Percentiles rank a stretch among this genome's conserved stretches.
Evolutionary conservation across 2,888 invertebrate species (phyloP).

Genomic region (Mythimna lalbum): DNA sequence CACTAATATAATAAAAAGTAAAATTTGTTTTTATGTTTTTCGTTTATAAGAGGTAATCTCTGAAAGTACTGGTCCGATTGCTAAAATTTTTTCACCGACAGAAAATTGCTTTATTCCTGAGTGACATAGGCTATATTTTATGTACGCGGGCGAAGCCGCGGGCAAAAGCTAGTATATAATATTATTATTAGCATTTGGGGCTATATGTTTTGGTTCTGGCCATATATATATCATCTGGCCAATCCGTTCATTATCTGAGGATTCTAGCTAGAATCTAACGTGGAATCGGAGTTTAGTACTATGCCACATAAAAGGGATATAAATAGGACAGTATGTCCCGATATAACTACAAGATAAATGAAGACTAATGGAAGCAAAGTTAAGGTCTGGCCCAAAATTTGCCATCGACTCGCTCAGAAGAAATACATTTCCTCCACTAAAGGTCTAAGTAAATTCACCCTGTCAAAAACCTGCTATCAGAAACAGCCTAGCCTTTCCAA

Average conservation of each 20-base stretch:
- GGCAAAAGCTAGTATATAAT: too few species aligned
- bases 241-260: background rate
- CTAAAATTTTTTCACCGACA: too few species aligned
- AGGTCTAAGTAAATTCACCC: conserved; percentile 25
- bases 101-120: too few species aligned
- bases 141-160: too few species aligned
- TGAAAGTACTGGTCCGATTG: too few species aligned
- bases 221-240: too few species aligned
- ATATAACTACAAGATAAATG: background rate
- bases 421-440: background rate
- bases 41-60: too few species aligned
- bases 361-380: background rate
- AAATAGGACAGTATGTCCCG: background rate
- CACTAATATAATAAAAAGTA: too few species aligned
- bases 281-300: background rate
- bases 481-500: conserved; percentile 7
- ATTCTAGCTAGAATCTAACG: background rate
- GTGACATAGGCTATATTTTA: too few species aligned
- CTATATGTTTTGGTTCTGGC: background rate
- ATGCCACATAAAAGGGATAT: background rate
- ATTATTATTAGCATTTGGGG: background rate
- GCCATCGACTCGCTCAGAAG: conserved; percentile 5
- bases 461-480: background rate
- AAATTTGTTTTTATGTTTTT: too few species aligned
- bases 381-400: background rate